Evolutionary conservation across 2,888 invertebrate genomes (phyloP).

Genomic region (Teinopalpus imperialis): DNA sequence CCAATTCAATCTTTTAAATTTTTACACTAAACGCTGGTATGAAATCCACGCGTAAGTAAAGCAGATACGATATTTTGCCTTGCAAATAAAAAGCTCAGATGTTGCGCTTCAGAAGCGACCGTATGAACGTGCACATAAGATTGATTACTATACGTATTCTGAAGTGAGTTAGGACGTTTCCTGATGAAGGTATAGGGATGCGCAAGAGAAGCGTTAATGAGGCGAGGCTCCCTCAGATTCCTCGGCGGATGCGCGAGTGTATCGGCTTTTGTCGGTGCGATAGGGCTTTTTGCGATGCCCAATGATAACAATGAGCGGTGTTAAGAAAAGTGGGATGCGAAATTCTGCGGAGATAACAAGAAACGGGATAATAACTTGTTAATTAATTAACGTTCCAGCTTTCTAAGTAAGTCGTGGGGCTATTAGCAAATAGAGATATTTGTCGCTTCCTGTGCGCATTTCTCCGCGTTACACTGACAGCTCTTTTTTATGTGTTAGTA

Average conservation of each 20-base stretch:
- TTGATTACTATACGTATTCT: conserved; percentile 26
- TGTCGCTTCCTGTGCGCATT: background rate
- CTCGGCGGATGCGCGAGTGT: conserved; percentile 65
- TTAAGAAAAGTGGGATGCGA: conserved; percentile 59
- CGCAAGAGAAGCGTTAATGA: conserved; percentile 75
- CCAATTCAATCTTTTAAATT: conserved; percentile 5
- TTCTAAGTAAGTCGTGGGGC: background rate
- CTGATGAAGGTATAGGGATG: conserved; percentile 38
- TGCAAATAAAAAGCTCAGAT: background rate
- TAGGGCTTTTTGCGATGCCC: conserved; percentile 74
- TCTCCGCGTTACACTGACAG: too few species aligned
- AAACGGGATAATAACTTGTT: conserved; percentile 52
- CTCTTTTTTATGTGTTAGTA: too few species aligned
- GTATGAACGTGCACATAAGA: conserved; percentile 28
- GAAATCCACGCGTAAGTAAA: too few species aligned
- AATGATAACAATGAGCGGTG: conserved; percentile 75
- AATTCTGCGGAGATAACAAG: conserved; percentile 58
- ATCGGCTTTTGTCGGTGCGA: conserved; percentile 77
- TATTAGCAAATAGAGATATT: conserved; percentile 14
- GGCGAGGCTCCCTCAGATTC: conserved; percentile 70
- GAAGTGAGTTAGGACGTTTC: conserved; percentile 41
- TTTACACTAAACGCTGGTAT: background rate
- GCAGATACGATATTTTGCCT: conserved; percentile 27
- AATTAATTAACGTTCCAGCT: conserved; percentile 56
- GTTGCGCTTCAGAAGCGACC: conserved; percentile 31